phyloP scores from a whole-genome alignment of 1,140 invertebrate genomes.

The Caenorhabditis latens region DNA sequence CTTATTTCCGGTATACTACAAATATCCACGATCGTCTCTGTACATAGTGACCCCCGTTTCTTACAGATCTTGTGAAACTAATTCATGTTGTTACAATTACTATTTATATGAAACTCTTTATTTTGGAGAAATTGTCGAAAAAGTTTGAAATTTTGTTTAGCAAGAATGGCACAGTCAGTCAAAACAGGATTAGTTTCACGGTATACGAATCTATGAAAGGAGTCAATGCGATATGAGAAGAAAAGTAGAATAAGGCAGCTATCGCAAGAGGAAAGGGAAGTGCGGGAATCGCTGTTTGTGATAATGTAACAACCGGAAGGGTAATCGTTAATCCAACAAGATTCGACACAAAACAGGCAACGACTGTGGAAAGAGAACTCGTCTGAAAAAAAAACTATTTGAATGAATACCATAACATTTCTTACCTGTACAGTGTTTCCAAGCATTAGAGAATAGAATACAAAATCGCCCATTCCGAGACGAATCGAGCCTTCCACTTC shows the following conservation, averaged over 20 bases:
- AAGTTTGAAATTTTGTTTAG: neutral
- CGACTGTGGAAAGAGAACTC: neutral
- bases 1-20: too few relatives aligned
- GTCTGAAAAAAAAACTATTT: neutral
- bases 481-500: conserved; percentile 29
- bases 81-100: too few relatives aligned
- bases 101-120: too few relatives aligned
- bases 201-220: conserved; percentile 1
- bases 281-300: conserved; percentile 6
- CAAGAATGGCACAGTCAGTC: neutral
- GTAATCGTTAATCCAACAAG: conserved; percentile 36
- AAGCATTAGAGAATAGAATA: conserved; percentile 37
- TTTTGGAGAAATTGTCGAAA: neutral
- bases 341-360: conserved; percentile 23
- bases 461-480: conserved; percentile 32
- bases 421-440: conserved; percentile 13
- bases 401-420: neutral
- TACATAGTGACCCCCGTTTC: too few relatives aligned
- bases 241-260: conserved; percentile 10
- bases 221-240: conserved; percentile 25
- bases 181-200: neutral
- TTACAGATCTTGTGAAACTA: too few relatives aligned
- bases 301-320: conserved; percentile 10
- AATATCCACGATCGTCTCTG: too few relatives aligned
- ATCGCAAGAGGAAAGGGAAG: conserved; percentile 14